Evolutionary conservation across 1,140 invertebrate species (phyloP).

Genomic region (Fopius arisanus): DNA sequence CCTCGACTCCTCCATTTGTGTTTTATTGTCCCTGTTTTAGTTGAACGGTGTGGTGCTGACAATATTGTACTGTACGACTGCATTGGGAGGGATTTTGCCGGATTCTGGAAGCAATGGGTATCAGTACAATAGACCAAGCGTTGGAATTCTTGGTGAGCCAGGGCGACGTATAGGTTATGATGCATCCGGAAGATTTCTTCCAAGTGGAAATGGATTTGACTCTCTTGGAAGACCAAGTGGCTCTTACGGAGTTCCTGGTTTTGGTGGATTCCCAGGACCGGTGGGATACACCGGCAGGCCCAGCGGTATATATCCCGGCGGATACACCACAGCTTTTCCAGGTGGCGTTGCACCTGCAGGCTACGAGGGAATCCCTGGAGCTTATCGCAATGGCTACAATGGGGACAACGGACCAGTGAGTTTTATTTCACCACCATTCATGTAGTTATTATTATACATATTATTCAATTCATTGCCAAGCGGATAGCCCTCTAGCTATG

Average conservation of each 20-base stretch:
- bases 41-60: slow-evolving; percentile 46
- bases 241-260: slow-evolving; percentile 46
- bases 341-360: slow-evolving; percentile 15
- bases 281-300: slow-evolving; percentile 33
- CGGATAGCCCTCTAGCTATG: not conserved
- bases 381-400: slow-evolving; percentile 40
- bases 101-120: slow-evolving; percentile 47
- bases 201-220: slow-evolving; percentile 20
- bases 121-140: slow-evolving; percentile 53
- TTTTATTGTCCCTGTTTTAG: slow-evolving; percentile 35
- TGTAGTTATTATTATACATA: not conserved
- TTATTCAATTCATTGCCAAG: not conserved
- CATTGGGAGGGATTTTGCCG: slow-evolving; percentile 50
- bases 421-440: slow-evolving; percentile 11
- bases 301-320: slow-evolving; percentile 25
- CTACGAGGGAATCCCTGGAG: slow-evolving; percentile 35
- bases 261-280: slow-evolving; percentile 26
- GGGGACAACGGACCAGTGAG: slow-evolving; percentile 50
- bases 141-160: slow-evolving; percentile 13
- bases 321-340: slow-evolving; percentile 22
- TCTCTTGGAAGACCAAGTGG: slow-evolving; percentile 41
- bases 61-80: slow-evolving; percentile 45
- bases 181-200: slow-evolving; percentile 28
- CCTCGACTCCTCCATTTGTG: not conserved
- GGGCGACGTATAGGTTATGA: slow-evolving; percentile 15